Percentiles rank a stretch among this genome's conserved stretches.
These are phyloP conservation scores for Zaprionus lineosus DNA, from an alignment of 2,888 invertebrate genomes.

Conservation along the genomic window DNA sequence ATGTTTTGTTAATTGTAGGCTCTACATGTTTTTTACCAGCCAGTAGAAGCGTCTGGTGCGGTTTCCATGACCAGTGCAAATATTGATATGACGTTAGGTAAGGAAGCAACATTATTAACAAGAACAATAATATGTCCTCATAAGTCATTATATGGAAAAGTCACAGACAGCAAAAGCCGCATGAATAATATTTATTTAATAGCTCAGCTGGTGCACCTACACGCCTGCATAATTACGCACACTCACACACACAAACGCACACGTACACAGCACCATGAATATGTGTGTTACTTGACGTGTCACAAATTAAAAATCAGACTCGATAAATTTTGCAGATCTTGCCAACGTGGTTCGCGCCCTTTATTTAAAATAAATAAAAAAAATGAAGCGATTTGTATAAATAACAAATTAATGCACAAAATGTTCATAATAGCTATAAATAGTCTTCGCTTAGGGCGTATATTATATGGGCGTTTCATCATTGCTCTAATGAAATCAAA, in stretches of 20 bases:
- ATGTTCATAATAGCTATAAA: too few species aligned
- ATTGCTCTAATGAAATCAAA: too few species aligned
- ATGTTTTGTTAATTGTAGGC: conserved; percentile 61
- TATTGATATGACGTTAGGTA: conserved; percentile 93
- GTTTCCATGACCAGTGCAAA: conserved; percentile 91
- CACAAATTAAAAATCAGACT: conserved; percentile 39
- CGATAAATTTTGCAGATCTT: conserved; percentile 32
- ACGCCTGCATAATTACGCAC: conserved; percentile 3
- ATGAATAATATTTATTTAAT: conserved; percentile 8
- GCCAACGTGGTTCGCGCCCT: conserved; percentile 44
- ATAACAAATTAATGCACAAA: background rate
- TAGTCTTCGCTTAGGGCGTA: too few species aligned
- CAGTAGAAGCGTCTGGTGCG: conserved; percentile 89
- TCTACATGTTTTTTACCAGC: conserved; percentile 86
- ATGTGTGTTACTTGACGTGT: conserved; percentile 53
- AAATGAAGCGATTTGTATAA: background rate
- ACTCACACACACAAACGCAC: conserved; percentile 4
- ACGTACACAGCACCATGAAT: conserved; percentile 1
- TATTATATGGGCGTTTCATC: too few species aligned
- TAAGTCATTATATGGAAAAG: background rate
- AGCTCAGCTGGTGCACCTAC: conserved; percentile 37
- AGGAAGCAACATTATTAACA: conserved; percentile 69
- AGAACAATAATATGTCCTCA: background rate
- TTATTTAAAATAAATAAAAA: background rate
- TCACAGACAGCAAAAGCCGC: conserved; percentile 15